Base-by-base conservation (phyloP, 2,797 vertebrate genomes). In the Sebastes minor region DNA sequence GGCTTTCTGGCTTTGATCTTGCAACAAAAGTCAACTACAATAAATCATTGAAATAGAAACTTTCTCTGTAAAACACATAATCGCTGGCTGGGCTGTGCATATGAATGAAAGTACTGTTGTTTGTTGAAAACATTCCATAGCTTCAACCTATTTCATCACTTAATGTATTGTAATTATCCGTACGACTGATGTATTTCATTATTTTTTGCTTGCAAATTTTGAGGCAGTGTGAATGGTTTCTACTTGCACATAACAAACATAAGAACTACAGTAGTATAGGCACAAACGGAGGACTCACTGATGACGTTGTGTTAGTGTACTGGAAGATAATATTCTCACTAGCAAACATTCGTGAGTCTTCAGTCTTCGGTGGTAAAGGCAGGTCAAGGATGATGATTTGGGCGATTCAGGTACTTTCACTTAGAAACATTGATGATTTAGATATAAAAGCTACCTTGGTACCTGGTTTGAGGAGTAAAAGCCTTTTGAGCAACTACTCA, bases 1-100 rank as follows among this genome's bases (percentile, higher is more conserved):
- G 22, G 56, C 69, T 82, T 57, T 55, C 74, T 80, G 60, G 33
- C 67, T 86, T 81, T 86, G 75, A 81, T 74, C 84, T 62, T 28
- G 62, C 67, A 72, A 52, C 25, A 49, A 78, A 20, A 66, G 69
- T 67, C 73, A 73, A 63, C 55, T 28, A 11, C 35, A 46, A 84
- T 82, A 70, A 85, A 80, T 86, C 67, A 69, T 1, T 69, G 23
- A 72, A 80, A 65, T 20, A 27, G 46, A 20, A 71, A 78, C 69
- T 62, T 74, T 56, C 27, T 57, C 13, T 71, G 16, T 35, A 74
- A 74, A 76, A 76, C 32, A 75, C 28, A 73, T 11, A 59, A 62
- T 61, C 25, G 33, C 61, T 70, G 22, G 5, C 16, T 42, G 20
- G 23, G 20, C 61, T 52, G 2, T 65, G 70, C 27, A 65, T 57